Percentiles rank a stretch among this genome's conserved stretches.
Evolutionary conservation across 2,797 vertebrate genomes (phyloP).

Genomic region (Pteropus rufus): DNA sequence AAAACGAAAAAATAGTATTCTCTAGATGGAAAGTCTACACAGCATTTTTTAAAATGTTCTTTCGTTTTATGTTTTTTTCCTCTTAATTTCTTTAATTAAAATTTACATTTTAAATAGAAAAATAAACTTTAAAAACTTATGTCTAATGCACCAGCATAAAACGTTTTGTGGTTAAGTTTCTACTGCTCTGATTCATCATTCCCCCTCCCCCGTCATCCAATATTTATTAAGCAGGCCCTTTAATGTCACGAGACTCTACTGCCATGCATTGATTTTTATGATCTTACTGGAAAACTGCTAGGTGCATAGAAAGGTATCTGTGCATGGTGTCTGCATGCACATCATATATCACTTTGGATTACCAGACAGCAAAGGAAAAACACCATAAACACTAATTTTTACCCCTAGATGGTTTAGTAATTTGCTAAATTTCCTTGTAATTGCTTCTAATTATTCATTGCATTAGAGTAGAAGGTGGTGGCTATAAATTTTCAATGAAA

Average conservation of each 20-base stretch:
- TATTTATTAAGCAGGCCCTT: slow-evolving; percentile 59
- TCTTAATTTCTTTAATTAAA: slow-evolving; percentile 44
- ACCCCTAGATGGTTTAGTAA: slow-evolving; percentile 52
- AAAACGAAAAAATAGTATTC: not conserved
- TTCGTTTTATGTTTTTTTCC: not conserved
- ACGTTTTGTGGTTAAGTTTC: slow-evolving; percentile 37
- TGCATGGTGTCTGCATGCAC: not conserved
- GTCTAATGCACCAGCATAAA: slow-evolving; percentile 34
- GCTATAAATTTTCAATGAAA: slow-evolving; percentile 71
- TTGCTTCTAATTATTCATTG: slow-evolving; percentile 73
- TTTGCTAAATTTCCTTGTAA: slow-evolving; percentile 76
- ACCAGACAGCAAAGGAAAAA: slow-evolving; percentile 60
- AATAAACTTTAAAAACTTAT: slow-evolving; percentile 21
- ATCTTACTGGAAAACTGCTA: slow-evolving; percentile 52
- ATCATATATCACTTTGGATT: slow-evolving; percentile 57
- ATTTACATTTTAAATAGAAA: slow-evolving; percentile 15
- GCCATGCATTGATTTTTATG: slow-evolving; percentile 52
- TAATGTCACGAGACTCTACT: slow-evolving; percentile 45
- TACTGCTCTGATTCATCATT: slow-evolving; percentile 2
- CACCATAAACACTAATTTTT: slow-evolving; percentile 50
- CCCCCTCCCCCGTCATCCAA: not conserved
- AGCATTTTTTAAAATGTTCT: slow-evolving; percentile 1
- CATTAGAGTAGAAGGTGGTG: slow-evolving; percentile 64
- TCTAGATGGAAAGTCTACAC: not conserved
- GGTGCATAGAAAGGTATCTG: slow-evolving; percentile 34